Evolutionary conservation across 2,888 invertebrate species (phyloP).

Genomic region (Neocrepidodera transversa): DNA sequence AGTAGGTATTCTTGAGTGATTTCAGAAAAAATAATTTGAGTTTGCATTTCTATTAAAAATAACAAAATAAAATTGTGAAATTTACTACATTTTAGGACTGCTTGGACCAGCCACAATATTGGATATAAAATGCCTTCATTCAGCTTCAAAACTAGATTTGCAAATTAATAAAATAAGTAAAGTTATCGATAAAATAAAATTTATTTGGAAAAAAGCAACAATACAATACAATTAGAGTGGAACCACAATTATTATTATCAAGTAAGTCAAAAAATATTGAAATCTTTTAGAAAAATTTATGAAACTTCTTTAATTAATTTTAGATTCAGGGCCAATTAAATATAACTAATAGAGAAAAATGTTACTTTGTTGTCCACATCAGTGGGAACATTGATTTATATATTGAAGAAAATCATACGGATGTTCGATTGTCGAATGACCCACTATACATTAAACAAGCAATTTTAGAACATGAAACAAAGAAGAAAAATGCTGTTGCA

Average conservation of each 20-base stretch:
- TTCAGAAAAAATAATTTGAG: too few relatives aligned
- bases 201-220: too few relatives aligned
- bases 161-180: slow-evolving; percentile 5
- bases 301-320: background rate
- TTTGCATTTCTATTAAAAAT: too few relatives aligned
- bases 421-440: slow-evolving; percentile 13
- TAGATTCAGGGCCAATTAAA: slow-evolving; percentile 23
- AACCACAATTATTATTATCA: slow-evolving; percentile 20
- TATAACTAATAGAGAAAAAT: slow-evolving; percentile 9
- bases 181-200: slow-evolving; percentile 9
- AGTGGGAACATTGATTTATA: background rate
- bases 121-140: slow-evolving; percentile 9
- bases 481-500: slow-evolving; percentile 9
- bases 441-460: slow-evolving; percentile 12
- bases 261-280: background rate
- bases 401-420: slow-evolving; percentile 13
- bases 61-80: too few relatives aligned
- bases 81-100: slow-evolving; percentile 5
- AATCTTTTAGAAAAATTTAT: too few relatives aligned
- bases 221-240: slow-evolving; percentile 1
- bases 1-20: too few relatives aligned
- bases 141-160: slow-evolving; percentile 11
- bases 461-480: slow-evolving; percentile 13
- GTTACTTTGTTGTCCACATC: slow-evolving; percentile 11
- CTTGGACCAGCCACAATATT: background rate